phyloP scores from a whole-genome alignment of 2,113 vertebrate genomes.

The Mugil cephalus region DNA sequence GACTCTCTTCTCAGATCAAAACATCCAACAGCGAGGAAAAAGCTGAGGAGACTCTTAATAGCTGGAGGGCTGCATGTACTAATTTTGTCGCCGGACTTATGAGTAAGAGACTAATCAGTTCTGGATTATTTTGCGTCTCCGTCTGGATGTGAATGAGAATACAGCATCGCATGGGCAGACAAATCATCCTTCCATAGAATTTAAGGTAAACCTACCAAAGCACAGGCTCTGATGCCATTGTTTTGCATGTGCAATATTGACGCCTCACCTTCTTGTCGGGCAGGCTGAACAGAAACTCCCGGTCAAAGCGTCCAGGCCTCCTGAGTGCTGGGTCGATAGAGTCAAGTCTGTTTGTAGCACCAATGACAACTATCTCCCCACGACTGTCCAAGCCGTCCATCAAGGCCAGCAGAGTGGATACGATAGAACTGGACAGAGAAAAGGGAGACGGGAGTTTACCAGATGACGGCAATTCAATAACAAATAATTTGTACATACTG shows the following conservation, averaged over 20 bases:
- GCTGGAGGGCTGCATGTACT: conserved; percentile 13
- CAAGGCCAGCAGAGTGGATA: conserved; percentile 97
- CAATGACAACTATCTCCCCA: conserved; percentile 99
- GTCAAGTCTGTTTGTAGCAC: conserved; percentile 99
- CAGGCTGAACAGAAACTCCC: conserved; percentile 98
- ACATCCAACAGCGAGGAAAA: conserved; percentile 26
- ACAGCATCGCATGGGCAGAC: neutral
- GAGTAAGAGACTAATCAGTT: conserved; percentile 31
- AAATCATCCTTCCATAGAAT: neutral
- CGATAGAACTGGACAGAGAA: conserved; percentile 89
- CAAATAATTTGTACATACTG: neutral
- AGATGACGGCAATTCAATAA: neutral
- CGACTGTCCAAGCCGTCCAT: conserved; percentile 99
- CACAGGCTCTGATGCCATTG: no score
- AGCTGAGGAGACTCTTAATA: neutral
- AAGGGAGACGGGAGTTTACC: neutral
- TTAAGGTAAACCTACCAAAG: no score
- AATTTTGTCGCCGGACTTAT: conserved; percentile 16
- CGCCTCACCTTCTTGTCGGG: conserved; percentile 93
- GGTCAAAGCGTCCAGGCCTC: conserved; percentile 99
- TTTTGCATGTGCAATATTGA: neutral
- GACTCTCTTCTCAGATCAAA: conserved; percentile 28
- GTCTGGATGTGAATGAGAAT: conserved; percentile 14
- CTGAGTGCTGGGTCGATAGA: conserved; percentile 99
- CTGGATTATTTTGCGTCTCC: conserved; percentile 10